A percentile compares a stretch with the other conserved stretches of the same genome.
Evolutionary conservation across 2,888 invertebrate genomes (phyloP).

Genomic region (Neoascia interrupta): DNA sequence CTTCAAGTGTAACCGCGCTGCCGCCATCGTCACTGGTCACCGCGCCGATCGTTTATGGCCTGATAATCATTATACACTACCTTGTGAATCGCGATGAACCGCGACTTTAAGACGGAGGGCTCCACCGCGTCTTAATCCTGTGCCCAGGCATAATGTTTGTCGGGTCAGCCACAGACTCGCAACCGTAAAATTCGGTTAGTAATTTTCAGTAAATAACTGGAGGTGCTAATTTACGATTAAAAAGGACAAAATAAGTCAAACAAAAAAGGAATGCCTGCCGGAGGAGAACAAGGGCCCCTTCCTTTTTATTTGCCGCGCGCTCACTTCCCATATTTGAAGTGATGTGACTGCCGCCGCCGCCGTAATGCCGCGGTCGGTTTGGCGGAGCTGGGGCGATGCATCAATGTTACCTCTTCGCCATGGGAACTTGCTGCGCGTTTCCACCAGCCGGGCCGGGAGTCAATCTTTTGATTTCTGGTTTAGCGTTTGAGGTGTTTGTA

Average conservation of each 20-base stretch:
- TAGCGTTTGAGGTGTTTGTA: conserved; percentile 27
- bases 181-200: conserved; percentile 69
- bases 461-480: conserved; percentile 50
- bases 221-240: conserved; percentile 70
- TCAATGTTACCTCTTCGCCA: conserved; percentile 17
- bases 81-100: conserved; percentile 63
- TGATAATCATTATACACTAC: conserved; percentile 68
- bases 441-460: conserved; percentile 2
- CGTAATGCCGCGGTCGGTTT: no score
- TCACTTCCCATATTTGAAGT: conserved; percentile 19
- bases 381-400: no score
- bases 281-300: not conserved
- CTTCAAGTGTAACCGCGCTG: conserved; percentile 48
- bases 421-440: conserved; percentile 52
- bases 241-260: conserved; percentile 68
- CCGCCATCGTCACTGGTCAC: not conserved
- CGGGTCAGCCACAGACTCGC: conserved; percentile 64
- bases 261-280: conserved; percentile 42
- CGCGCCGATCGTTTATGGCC: conserved; percentile 52
- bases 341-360: no score
- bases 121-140: not conserved
- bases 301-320: conserved; percentile 20
- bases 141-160: conserved; percentile 30
- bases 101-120: conserved; percentile 33
- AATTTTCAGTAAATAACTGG: conserved; percentile 66